phyloP scores from a whole-genome alignment of 2,113 vertebrate species.

The Eulemur rufifrons region DNA sequence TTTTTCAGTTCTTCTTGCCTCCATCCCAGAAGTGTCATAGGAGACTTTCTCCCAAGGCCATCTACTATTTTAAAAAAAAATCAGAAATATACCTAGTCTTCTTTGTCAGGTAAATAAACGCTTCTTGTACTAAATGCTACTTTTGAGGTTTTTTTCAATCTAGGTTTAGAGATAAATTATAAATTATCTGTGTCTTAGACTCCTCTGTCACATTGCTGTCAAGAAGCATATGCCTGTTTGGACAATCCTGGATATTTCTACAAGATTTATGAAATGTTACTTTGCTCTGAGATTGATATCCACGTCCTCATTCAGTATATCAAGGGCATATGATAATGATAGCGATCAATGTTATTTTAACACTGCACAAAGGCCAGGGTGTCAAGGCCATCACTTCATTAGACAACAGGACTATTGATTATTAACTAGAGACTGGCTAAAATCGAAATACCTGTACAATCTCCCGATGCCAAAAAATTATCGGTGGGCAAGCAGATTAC shows the following conservation, averaged over 20 bases:
- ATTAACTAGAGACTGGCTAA: slow-evolving; percentile 83
- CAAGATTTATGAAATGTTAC: slow-evolving; percentile 78
- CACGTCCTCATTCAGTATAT: slow-evolving; percentile 80
- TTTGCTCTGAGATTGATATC: slow-evolving; percentile 78
- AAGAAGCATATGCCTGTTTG: slow-evolving; percentile 73
- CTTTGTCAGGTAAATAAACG: slow-evolving; percentile 17
- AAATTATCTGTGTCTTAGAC: slow-evolving; percentile 74
- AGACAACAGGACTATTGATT: slow-evolving; percentile 86
- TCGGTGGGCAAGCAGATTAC: slow-evolving; percentile 73
- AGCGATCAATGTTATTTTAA: slow-evolving; percentile 87
- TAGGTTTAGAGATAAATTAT: slow-evolving; percentile 76
- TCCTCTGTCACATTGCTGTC: slow-evolving; percentile 74
- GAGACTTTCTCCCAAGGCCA: neutral
- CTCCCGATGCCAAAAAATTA: slow-evolving; percentile 76
- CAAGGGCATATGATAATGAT: slow-evolving; percentile 89
- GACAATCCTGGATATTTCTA: slow-evolving; percentile 79
- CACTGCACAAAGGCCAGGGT: slow-evolving; percentile 82
- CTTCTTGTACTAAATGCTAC: slow-evolving; percentile 57
- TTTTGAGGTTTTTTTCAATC: slow-evolving; percentile 68
- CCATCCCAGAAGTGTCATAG: neutral
- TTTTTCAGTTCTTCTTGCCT: neutral
- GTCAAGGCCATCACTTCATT: slow-evolving; percentile 85
- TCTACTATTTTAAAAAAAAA: neutral
- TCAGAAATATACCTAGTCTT: fast-evolving
- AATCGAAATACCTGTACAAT: slow-evolving; percentile 79